These are phyloP conservation scores for Oryzias melastigma DNA, from an alignment of 2,113 vertebrate species.

Conservation along the genomic window DNA sequence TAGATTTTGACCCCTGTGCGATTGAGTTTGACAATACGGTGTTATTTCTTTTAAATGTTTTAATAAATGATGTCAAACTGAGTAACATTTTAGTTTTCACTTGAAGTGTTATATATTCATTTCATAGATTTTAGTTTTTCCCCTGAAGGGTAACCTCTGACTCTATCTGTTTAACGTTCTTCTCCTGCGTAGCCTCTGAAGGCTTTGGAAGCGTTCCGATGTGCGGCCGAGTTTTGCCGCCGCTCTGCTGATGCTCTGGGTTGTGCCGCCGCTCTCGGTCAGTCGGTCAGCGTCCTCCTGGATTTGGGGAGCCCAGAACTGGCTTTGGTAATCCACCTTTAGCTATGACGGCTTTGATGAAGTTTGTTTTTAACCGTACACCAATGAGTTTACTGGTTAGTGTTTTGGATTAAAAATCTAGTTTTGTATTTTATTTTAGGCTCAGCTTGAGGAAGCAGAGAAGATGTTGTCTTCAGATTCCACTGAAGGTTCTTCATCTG, in stretches of 20 bases:
- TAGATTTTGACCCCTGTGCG: too few relatives aligned
- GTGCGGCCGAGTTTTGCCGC: slow-evolving; percentile 66
- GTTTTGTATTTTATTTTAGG: slow-evolving; percentile 37
- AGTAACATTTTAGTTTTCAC: not conserved
- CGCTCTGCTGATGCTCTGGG: slow-evolving; percentile 68
- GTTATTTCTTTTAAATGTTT: too few relatives aligned
- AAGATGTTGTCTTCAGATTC: slow-evolving; percentile 53
- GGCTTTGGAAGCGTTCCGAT: slow-evolving; percentile 80
- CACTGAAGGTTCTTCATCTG: slow-evolving; percentile 61
- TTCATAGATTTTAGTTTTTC: too few relatives aligned
- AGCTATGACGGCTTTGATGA: not conserved
- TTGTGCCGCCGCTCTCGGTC: slow-evolving; percentile 73
- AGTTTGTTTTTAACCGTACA: not conserved
- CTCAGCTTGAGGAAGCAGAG: slow-evolving; percentile 77
- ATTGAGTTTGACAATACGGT: too few relatives aligned
- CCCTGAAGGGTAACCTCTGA: too few relatives aligned
- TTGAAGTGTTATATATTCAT: not conserved
- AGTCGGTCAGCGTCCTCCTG: slow-evolving; percentile 79
- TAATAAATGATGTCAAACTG: too few relatives aligned
- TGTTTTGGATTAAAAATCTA: not conserved
- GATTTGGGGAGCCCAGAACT: slow-evolving; percentile 78
- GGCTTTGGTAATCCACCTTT: slow-evolving; percentile 76
- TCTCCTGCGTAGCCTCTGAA: slow-evolving; percentile 79
- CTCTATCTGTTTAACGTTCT: too few relatives aligned
- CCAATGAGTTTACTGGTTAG: not conserved